Percentiles rank a stretch among this genome's conserved stretches.
Conservation (phyloP, 2,888 invertebrate species). For the Gnatocerus cornutus region DNA sequence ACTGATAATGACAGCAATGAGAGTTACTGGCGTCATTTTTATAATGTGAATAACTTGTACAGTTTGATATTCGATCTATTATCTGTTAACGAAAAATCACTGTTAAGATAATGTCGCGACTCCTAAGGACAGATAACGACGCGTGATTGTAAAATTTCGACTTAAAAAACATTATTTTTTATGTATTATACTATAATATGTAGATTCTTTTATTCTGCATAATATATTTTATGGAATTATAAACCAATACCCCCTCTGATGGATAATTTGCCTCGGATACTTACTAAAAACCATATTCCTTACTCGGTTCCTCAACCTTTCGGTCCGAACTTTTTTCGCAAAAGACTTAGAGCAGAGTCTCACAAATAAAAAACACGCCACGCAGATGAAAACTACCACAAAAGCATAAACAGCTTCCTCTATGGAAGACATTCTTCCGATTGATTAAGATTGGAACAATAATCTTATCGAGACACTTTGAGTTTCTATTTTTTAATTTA, state of each 20-base stretch:
- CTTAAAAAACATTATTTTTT: too few species aligned
- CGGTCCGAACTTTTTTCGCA: background rate
- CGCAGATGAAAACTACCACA: conserved; percentile 23
- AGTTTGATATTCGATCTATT: conserved; percentile 2
- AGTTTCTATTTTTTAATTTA: conserved; percentile 16
- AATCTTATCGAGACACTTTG: conserved; percentile 14
- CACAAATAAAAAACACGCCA: conserved; percentile 17
- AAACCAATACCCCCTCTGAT: too few species aligned
- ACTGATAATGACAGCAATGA: conserved; percentile 24
- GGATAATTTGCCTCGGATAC: too few species aligned
- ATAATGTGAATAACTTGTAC: background rate
- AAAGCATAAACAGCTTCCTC: conserved; percentile 13
- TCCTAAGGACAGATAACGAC: background rate
- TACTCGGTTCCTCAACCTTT: conserved; percentile 11
- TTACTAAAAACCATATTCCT: conserved; percentile 7
- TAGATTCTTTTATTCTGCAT: too few species aligned
- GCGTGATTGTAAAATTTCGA: too few species aligned
- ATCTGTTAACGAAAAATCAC: background rate
- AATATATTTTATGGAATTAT: too few species aligned
- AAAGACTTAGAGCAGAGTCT: conserved; percentile 2
- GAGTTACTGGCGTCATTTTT: conserved; percentile 21
- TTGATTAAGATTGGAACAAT: conserved; percentile 2
- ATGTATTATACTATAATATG: too few species aligned
- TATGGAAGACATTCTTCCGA: conserved; percentile 24
- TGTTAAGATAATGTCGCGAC: background rate